Conservation (phyloP, 2,888 invertebrate genomes). For the Orchesellides sinensis region DNA sequence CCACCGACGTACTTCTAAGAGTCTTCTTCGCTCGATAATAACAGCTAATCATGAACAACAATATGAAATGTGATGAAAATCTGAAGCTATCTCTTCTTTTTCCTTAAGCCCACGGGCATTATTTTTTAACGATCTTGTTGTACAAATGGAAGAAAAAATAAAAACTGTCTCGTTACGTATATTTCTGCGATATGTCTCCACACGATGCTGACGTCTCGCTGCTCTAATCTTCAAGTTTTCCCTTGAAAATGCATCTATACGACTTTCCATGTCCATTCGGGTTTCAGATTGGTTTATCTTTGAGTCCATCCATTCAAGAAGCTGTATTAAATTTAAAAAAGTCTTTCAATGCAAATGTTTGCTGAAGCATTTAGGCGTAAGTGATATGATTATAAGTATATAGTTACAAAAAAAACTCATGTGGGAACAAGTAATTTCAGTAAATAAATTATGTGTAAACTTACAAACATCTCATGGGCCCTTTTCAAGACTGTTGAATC, state of each 20-base stretch:
- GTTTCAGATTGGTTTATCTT: conserved; percentile 54
- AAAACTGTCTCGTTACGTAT: conserved; percentile 8
- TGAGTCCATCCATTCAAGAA: conserved; percentile 65
- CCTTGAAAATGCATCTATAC: conserved; percentile 9
- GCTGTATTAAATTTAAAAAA: conserved; percentile 4
- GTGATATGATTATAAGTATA: not conserved
- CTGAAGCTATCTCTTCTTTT: too few species aligned
- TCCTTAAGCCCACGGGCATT: not conserved
- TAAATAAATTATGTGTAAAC: not conserved
- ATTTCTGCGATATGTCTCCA: conserved; percentile 19
- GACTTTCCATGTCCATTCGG: conserved; percentile 8
- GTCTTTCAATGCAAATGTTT: not conserved
- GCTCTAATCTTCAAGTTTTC: conserved; percentile 33
- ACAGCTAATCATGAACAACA: conserved; percentile 19
- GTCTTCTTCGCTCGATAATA: conserved; percentile 40
- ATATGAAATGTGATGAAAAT: not conserved
- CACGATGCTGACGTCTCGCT: conserved; percentile 26
- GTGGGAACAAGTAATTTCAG: not conserved
- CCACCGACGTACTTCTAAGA: conserved; percentile 27
- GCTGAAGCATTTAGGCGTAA: not conserved
- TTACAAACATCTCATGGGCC: conserved; percentile 29
- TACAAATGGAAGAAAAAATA: not conserved
- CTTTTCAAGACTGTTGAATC: conserved; percentile 1
- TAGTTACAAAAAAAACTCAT: not conserved
- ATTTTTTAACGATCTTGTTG: not conserved